Evolutionary conservation across 64 coral and sea anemone genomes (phyloP).

Genomic region (Actinia equina): DNA sequence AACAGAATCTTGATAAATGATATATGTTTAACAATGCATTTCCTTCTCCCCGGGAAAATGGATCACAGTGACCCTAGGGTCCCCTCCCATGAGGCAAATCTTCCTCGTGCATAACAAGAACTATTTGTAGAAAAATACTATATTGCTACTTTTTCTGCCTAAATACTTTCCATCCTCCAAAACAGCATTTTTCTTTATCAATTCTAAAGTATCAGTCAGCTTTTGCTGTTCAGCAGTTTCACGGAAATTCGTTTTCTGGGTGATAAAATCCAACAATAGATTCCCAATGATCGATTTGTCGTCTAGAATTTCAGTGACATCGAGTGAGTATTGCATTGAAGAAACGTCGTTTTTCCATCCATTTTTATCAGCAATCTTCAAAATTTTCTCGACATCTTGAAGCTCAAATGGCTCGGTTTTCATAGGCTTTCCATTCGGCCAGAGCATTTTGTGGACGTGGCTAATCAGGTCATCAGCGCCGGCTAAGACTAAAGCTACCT

Average conservation of each 20-base stretch:
- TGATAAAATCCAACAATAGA: slow-evolving; percentile 54
- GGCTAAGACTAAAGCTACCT: not conserved
- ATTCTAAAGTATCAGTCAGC: slow-evolving; percentile 14
- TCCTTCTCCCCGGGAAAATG: no score
- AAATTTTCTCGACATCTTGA: slow-evolving; percentile 12
- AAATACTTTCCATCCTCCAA: slow-evolving; percentile 2
- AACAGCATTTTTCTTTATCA: not conserved
- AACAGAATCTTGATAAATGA: no score
- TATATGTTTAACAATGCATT: no score
- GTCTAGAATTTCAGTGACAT: slow-evolving; percentile 56
- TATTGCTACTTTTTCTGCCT: not conserved
- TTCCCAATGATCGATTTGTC: slow-evolving; percentile 30
- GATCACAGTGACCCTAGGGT: no score
- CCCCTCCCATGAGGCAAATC: no score
- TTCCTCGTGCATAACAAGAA: no score
- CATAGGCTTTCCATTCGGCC: not conserved
- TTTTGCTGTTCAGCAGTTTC: slow-evolving; percentile 7
- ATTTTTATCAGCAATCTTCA: slow-evolving; percentile 39
- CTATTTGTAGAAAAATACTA: not conserved
- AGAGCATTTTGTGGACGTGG: not conserved
- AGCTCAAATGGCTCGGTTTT: not conserved
- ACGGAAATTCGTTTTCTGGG: slow-evolving; percentile 31
- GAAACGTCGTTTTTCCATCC: slow-evolving; percentile 39
- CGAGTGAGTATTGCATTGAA: slow-evolving; percentile 45
- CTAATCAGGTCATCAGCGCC: not conserved